These are phyloP conservation scores for Tetramorium simillimum DNA, from an alignment of 1,140 invertebrate species.

Conservation along the genomic window DNA sequence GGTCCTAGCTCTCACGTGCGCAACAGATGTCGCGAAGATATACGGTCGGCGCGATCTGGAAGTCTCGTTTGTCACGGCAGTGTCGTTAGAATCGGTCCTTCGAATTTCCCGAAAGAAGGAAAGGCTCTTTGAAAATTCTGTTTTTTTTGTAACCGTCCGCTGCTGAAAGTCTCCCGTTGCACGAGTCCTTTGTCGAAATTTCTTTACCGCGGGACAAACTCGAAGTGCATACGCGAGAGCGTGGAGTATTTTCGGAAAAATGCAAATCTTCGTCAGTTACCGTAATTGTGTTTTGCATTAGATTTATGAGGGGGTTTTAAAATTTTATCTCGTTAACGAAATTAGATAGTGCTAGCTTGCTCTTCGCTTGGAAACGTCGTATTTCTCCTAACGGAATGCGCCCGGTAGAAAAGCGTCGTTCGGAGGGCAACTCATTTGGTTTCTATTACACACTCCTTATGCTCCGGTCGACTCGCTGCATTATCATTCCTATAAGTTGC, in stretches of 20 bases:
- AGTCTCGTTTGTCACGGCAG: slow-evolving; percentile 8
- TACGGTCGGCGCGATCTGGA: slow-evolving; percentile 28
- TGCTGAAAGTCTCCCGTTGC: background rate
- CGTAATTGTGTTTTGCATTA: background rate
- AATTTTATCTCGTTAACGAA: background rate
- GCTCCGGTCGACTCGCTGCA: slow-evolving; percentile 8
- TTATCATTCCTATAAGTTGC: slow-evolving; percentile 45
- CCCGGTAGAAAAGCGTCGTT: background rate
- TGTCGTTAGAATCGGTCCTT: background rate
- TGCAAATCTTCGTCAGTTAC: background rate
- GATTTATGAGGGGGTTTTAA: slow-evolving; percentile 3
- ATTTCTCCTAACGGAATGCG: slow-evolving; percentile 1
- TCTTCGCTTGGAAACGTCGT: background rate
- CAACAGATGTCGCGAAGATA: slow-evolving; percentile 73
- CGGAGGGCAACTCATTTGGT: slow-evolving; percentile 28
- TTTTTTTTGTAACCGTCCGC: background rate
- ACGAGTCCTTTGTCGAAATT: background rate
- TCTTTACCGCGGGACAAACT: background rate
- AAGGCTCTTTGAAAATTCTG: background rate
- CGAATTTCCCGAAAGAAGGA: background rate
- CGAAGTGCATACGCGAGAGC: background rate
- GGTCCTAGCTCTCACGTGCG: slow-evolving; percentile 71
- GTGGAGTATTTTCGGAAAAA: background rate
- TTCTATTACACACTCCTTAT: slow-evolving; percentile 47
- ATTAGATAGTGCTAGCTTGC: background rate